These are phyloP conservation scores for Peromyscus californicus DNA, from an alignment of 2,113 vertebrate species.

Conservation along the genomic window DNA sequence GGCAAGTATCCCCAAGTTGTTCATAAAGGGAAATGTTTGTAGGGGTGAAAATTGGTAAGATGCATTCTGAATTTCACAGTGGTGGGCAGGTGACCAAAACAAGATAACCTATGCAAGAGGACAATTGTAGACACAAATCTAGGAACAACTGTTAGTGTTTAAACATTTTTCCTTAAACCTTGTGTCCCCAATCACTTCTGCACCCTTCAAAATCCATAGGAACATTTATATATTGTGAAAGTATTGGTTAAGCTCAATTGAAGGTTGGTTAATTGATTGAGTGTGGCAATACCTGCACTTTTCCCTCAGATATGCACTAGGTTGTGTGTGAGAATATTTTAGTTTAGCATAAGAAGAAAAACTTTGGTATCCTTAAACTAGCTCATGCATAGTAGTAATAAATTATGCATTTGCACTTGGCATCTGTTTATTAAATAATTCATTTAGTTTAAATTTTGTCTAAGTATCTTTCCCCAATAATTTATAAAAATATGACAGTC, in stretches of 20 bases:
- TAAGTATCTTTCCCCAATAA: slow-evolving; percentile 79
- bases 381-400: slow-evolving; percentile 78
- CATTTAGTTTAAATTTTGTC: slow-evolving; percentile 82
- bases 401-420: slow-evolving; percentile 81
- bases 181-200: not conserved
- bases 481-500: slow-evolving; percentile 76
- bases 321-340: not conserved
- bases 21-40: not conserved
- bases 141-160: not conserved
- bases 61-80: not conserved
- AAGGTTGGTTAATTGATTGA: not conserved
- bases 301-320: not conserved
- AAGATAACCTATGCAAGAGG: not conserved
- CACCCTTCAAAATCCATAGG: not conserved
- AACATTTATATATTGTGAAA: slow-evolving; percentile 21
- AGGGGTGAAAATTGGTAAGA: not conserved
- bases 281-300: not conserved
- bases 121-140: not conserved
- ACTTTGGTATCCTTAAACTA: slow-evolving; percentile 63
- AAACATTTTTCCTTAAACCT: not conserved
- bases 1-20: not conserved
- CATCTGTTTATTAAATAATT: slow-evolving; percentile 86
- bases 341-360: slow-evolving; percentile 52
- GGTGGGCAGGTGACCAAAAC: not conserved
- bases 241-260: slow-evolving; percentile 8